A percentile compares a stretch with the other conserved stretches of the same genome.
Conservation (phyloP, 35 echinoderm and acorn worm genomes). For the Hemicentrotus pulcherrimus region DNA sequence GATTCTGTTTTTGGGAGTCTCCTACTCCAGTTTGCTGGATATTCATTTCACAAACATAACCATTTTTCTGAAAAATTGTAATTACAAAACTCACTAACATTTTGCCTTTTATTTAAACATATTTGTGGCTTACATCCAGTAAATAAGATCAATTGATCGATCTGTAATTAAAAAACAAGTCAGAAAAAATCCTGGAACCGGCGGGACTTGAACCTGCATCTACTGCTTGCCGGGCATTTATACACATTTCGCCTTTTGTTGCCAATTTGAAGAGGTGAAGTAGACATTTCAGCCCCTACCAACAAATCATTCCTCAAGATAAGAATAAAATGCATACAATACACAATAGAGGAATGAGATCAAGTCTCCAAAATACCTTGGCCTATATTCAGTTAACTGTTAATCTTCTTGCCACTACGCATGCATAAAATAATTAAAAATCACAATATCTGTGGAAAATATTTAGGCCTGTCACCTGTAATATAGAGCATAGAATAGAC, state of each 20-base stretch:
- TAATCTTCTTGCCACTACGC: not conserved
- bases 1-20: no score
- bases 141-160: no score
- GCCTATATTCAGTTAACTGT: not conserved
- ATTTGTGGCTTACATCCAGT: no score
- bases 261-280: not conserved
- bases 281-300: not conserved
- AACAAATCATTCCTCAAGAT: not conserved
- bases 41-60: not conserved
- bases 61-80: not conserved
- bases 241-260: not conserved
- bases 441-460: not conserved
- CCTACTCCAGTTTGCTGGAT: no score
- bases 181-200: no score
- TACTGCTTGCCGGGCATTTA: no score
- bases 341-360: not conserved
- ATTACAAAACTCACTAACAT: not conserved
- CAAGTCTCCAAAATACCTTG: not conserved
- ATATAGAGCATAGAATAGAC: slow-evolving; percentile 30
- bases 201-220: no score
- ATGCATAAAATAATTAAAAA: not conserved
- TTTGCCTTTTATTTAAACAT: no score
- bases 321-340: not conserved
- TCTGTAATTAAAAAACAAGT: no score
- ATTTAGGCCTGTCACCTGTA: not conserved